These are phyloP conservation scores for Tetanocera ferruginea DNA, from an alignment of 2,888 invertebrate species.

Conservation along the genomic window DNA sequence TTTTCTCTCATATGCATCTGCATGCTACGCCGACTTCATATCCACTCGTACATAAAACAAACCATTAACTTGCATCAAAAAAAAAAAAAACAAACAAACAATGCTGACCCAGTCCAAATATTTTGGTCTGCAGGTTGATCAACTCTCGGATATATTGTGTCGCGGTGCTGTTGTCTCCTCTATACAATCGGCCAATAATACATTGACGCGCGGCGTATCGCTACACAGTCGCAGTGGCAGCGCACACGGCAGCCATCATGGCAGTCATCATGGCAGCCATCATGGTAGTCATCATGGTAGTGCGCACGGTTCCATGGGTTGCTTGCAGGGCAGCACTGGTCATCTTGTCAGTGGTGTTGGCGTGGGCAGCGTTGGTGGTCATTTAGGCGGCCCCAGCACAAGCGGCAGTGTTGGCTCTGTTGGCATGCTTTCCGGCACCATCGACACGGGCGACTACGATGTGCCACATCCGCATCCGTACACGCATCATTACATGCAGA, in stretches of 20 bases:
- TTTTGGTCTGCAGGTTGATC: slow-evolving; percentile 71
- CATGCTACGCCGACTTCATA: neutral
- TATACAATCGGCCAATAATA: slow-evolving; percentile 70
- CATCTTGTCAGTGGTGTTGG: slow-evolving; percentile 53
- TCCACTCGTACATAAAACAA: neutral
- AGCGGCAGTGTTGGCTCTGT: slow-evolving; percentile 62
- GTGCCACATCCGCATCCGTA: slow-evolving; percentile 71
- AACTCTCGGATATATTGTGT: slow-evolving; percentile 70
- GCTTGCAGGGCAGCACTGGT: slow-evolving; percentile 60
- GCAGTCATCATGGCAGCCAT: slow-evolving; percentile 58
- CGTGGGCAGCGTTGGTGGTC: slow-evolving; percentile 51
- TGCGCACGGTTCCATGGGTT: slow-evolving; percentile 62
- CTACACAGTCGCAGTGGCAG: slow-evolving; percentile 67
- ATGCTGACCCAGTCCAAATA: slow-evolving; percentile 65
- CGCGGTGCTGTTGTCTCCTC: slow-evolving; percentile 70
- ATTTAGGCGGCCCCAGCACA: slow-evolving; percentile 47
- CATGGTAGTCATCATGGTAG: slow-evolving; percentile 58
- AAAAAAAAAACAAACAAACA: no score
- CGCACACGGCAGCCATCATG: slow-evolving; percentile 61
- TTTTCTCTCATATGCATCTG: neutral
- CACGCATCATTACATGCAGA: slow-evolving; percentile 71
- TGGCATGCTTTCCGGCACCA: slow-evolving; percentile 66
- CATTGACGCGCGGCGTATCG: slow-evolving; percentile 69
- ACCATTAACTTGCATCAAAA: neutral
- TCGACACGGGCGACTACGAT: slow-evolving; percentile 70